Percentiles rank a stretch among this genome's conserved stretches.
Conservation (phyloP, 2,888 invertebrate species). For the Euzetes globulus region DNA sequence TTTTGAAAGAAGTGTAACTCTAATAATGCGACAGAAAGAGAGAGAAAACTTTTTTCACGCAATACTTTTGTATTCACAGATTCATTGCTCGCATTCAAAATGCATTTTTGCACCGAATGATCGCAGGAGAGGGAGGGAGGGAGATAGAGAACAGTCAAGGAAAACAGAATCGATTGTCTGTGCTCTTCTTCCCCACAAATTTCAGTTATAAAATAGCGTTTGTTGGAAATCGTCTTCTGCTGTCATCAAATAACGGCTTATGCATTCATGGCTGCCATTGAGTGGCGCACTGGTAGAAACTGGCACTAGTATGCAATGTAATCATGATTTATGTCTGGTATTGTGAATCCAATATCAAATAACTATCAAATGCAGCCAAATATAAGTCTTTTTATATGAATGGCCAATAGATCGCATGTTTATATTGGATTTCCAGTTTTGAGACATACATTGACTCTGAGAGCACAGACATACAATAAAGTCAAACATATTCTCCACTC, state of each 20-base stretch:
- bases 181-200: neutral
- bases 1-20: slow-evolving; percentile 20
- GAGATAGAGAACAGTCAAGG: neutral
- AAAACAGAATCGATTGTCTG: neutral
- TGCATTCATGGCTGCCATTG: neutral
- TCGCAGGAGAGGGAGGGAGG: neutral
- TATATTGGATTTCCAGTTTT: slow-evolving; percentile 11
- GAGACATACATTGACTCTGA: neutral
- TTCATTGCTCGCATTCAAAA: neutral
- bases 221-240: slow-evolving; percentile 1
- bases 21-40: slow-evolving; percentile 18
- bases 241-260: slow-evolving; percentile 18
- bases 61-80: slow-evolving; percentile 9
- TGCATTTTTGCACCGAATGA: neutral
- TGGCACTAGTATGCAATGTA: slow-evolving; percentile 17
- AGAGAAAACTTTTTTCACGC: neutral
- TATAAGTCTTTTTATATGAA: slow-evolving; percentile 27
- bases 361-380: slow-evolving; percentile 21
- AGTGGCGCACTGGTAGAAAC: neutral
- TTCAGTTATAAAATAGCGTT: slow-evolving; percentile 13
- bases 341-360: slow-evolving; percentile 28
- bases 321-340: slow-evolving; percentile 28
- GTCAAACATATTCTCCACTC: slow-evolving; percentile 8
- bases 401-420: slow-evolving; percentile 9
- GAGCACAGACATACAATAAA: slow-evolving; percentile 18